These are phyloP conservation scores for Anagyrus pseudococci DNA, from an alignment of 2,888 invertebrate genomes.

Conservation along the genomic window DNA sequence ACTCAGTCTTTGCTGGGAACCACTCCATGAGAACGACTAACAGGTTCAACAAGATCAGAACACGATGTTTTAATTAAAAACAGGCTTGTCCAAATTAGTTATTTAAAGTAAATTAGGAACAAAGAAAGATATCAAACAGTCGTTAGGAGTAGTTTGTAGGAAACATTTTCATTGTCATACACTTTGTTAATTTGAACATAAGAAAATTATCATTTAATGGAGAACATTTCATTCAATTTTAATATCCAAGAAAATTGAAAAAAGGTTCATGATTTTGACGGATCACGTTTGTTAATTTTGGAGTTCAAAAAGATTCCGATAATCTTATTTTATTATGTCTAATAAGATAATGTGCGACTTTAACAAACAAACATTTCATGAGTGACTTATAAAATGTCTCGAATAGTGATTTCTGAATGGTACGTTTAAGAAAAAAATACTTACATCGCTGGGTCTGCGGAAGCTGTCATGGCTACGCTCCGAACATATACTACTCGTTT, in stretches of 20 bases:
- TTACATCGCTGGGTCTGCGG: constrained; percentile 80
- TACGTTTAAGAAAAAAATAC: constrained; percentile 52
- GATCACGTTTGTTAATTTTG: too few species aligned
- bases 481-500: constrained; percentile 95
- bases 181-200: too few species aligned
- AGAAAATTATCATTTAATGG: not conserved
- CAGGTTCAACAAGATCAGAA: constrained; percentile 65
- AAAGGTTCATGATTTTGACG: not conserved
- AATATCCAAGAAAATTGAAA: not conserved
- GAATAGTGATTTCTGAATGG: not conserved
- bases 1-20: constrained; percentile 79
- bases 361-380: not conserved
- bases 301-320: too few species aligned
- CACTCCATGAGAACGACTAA: constrained; percentile 85
- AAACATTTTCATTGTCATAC: not conserved
- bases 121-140: constrained; percentile 51
- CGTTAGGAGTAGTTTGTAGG: constrained; percentile 47
- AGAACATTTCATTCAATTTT: not conserved
- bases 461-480: constrained; percentile 87
- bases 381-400: not conserved
- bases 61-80: constrained; percentile 42
- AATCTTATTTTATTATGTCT: too few species aligned
- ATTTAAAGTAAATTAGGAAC: constrained; percentile 52
- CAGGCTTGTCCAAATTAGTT: constrained; percentile 51
- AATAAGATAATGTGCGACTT: too few species aligned